A percentile compares a stretch with the other conserved stretches of the same genome.
phyloP scores from a whole-genome alignment of 2,888 invertebrate species.

The Argyresthia albistria region DNA sequence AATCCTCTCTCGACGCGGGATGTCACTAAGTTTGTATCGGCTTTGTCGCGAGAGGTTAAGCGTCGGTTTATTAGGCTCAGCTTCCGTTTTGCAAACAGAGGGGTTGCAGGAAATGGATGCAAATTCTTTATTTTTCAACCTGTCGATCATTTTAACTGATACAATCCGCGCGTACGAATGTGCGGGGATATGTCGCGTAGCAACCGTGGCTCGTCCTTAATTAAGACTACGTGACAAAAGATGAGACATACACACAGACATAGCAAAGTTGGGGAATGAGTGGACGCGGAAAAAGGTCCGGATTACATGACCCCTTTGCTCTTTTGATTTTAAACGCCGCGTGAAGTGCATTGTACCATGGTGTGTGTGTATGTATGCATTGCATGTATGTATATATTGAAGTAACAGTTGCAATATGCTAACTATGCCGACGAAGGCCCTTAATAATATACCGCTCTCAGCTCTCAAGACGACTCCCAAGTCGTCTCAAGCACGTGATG shows the following conservation, averaged over 20 bases:
- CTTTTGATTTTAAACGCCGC: conserved; percentile 69
- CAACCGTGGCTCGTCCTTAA: conserved; percentile 58
- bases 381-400: too few relatives aligned
- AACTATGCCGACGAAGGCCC: too few relatives aligned
- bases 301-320: conserved; percentile 70
- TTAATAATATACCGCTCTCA: too few relatives aligned
- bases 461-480: too few relatives aligned
- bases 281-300: conserved; percentile 58
- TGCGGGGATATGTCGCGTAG: conserved; percentile 52
- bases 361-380: neutral
- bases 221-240: conserved; percentile 75
- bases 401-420: too few relatives aligned
- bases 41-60: conserved; percentile 69
- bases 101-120: conserved; percentile 27
- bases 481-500: too few relatives aligned
- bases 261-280: conserved; percentile 25
- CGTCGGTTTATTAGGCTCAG: conserved; percentile 67
- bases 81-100: conserved; percentile 64
- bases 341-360: conserved; percentile 61
- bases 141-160: neutral
- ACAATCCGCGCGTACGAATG: conserved; percentile 39
- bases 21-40: conserved; percentile 71
- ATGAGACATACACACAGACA: conserved; percentile 66
- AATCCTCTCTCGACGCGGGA: conserved; percentile 57
- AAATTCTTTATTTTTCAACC: neutral